Evolutionary conservation across 1,140 invertebrate species (phyloP).

Genomic region (Neotoxoptera formosana): DNA sequence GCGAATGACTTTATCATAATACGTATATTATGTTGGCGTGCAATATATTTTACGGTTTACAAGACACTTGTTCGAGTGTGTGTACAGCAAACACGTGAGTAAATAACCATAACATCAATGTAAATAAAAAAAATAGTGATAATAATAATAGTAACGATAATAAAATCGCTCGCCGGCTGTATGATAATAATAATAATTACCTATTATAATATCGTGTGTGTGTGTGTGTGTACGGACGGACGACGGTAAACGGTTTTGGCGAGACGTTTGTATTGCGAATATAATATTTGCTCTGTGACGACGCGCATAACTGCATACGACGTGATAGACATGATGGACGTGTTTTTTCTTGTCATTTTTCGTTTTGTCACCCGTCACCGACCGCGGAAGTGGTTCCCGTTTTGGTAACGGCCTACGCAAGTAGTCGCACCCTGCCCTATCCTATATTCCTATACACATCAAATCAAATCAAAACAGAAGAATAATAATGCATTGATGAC

Average conservation of each 20-base stretch:
- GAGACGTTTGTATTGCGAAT: neutral
- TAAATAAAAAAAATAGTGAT: neutral
- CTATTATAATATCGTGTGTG: neutral
- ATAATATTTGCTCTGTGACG: conserved; percentile 17
- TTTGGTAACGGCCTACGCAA: neutral
- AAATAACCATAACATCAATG: neutral
- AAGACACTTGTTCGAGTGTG: neutral
- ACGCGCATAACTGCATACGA: neutral
- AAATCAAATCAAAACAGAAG: no score
- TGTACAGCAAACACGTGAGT: neutral
- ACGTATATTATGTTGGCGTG: neutral
- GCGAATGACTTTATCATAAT: neutral
- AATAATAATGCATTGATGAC: no score
- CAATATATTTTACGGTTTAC: conserved; percentile 12
- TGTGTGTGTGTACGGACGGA: neutral
- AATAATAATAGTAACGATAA: neutral
- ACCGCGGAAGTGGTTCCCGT: neutral
- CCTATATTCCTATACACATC: neutral
- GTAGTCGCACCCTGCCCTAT: neutral
- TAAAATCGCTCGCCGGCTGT: neutral
- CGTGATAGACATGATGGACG: no score
- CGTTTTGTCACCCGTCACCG: neutral
- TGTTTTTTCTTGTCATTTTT: neutral
- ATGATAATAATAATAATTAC: neutral
- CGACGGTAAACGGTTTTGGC: neutral